These are phyloP conservation scores for Naja naja DNA, from an alignment of 2,113 vertebrate genomes.

Conservation along the genomic window DNA sequence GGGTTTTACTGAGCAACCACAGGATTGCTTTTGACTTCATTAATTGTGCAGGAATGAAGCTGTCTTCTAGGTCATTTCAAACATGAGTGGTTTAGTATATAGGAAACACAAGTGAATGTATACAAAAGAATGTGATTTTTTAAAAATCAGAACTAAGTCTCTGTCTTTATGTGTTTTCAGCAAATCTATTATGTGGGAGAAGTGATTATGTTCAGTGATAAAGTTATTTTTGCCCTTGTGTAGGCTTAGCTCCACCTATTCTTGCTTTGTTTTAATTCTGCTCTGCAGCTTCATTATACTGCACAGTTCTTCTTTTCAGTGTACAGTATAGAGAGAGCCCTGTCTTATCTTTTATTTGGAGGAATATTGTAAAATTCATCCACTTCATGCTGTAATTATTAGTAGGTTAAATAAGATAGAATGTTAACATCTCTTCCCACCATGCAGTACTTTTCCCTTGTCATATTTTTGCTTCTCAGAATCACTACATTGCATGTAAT, in stretches of 20 bases:
- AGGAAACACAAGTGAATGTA: neutral
- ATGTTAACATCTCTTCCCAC: neutral
- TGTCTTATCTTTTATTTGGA: neutral
- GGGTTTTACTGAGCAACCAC: neutral
- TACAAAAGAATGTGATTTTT: neutral
- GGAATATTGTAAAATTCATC: too few relatives aligned
- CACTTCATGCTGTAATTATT: neutral
- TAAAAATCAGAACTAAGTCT: neutral
- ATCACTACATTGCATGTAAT: neutral
- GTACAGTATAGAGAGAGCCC: too few relatives aligned
- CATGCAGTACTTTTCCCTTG: neutral
- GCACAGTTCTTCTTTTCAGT: neutral
- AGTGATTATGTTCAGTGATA: constrained; percentile 12
- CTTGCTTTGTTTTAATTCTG: neutral
- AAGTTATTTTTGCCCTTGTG: constrained; percentile 23
- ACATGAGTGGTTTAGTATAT: neutral
- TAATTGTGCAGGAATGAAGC: neutral
- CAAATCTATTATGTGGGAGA: constrained; percentile 10
- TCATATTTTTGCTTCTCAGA: neutral
- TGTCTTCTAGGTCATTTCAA: constrained; percentile 27
- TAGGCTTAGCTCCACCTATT: neutral
- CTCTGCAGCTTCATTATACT: neutral
- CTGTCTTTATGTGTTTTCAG: neutral
- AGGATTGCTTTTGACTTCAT: neutral
- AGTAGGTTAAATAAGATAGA: neutral